phyloP scores from a whole-genome alignment of 2,888 invertebrate genomes.

The Neuroscelio doddi region DNA sequence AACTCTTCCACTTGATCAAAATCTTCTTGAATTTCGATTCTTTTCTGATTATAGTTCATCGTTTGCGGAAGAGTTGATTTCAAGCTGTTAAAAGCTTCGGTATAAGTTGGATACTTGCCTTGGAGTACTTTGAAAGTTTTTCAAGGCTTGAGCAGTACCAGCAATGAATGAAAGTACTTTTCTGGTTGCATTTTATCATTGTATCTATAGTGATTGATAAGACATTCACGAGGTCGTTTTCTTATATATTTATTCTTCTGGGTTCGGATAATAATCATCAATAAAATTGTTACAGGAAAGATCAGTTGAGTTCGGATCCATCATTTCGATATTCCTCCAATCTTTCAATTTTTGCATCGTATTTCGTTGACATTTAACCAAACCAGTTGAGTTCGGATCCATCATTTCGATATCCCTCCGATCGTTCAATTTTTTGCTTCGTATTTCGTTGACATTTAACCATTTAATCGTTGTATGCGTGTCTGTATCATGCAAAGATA shows the following conservation, averaged over 20 bases:
- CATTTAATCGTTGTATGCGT: conserved; percentile 59
- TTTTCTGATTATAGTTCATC: conserved; percentile 14
- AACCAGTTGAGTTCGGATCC: conserved; percentile 47
- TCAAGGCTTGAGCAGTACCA: conserved; percentile 32
- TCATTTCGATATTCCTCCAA: conserved; percentile 19
- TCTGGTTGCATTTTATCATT: conserved; percentile 52
- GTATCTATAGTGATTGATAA: conserved; percentile 18
- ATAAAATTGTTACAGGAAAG: conserved; percentile 54
- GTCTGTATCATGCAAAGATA: conserved; percentile 60
- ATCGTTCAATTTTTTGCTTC: conserved; percentile 34
- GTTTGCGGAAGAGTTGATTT: conserved; percentile 5
- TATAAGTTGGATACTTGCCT: conserved; percentile 42
- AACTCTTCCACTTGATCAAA: conserved; percentile 8
- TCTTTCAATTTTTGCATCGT: conserved; percentile 32
- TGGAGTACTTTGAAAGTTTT: conserved; percentile 48
- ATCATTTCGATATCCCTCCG: conserved; percentile 26
- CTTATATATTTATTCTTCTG: too few relatives aligned
- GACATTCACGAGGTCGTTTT: background rate
- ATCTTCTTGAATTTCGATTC: conserved; percentile 8
- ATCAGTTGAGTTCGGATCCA: conserved; percentile 48
- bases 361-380: conserved; percentile 55
- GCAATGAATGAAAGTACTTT: conserved; percentile 51
- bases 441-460: conserved; percentile 51
- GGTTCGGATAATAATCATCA: conserved; percentile 57
- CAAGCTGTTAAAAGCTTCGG: conserved; percentile 46